Evolutionary conservation across 2,888 invertebrate genomes (phyloP), one percentile per base, ranked within the genome.

Genomic region (Teleogryllus oceanicus): DNA sequence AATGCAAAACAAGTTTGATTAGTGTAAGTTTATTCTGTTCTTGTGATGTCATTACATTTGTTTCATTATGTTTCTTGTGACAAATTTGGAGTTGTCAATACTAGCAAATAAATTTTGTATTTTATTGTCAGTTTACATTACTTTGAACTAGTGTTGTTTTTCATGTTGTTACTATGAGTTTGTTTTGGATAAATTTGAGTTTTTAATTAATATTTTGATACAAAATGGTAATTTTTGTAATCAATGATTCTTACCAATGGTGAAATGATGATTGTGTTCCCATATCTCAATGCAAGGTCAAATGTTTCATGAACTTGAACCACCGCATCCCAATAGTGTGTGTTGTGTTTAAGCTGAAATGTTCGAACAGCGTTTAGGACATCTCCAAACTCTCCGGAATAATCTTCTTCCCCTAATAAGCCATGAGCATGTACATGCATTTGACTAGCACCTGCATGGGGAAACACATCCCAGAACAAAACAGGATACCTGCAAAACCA

Each of bases 401-500:
- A 88, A 78, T 85, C 84, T 20, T 84, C 83, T 18, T 85, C 83
- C 79, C 85, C 85, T 50, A 88, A 78, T 77, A 87, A 85, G 11
- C 85, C 87, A 81, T 88, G 88, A 21, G 88, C 50, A 83, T 88
- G 88, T 4, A 88, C 88, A 84, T 88, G 88, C 21, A 88, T 84
- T 84, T 88, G 88, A 84, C 88, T 88, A 79, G 88, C 88, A 13
- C 88, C 88, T 50, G 87, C 87, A 82, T 87, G 87, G 11, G 87
- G 88, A 75, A 88, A 83, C 11, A 85, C 84, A 83, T 88, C 88
- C 88, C 88, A 88, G 11, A 87, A 83, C 24, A 88, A 78, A 75
- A 85, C 84, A 1, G 88, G 88, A 82, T 85, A 87, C 51, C 85
- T 85, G 37, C 37, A 37, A 37, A 37, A 37, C 37, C 37, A 37